phyloP scores from a whole-genome alignment of 2,113 vertebrate species.

The Nanorana parkeri region DNA sequence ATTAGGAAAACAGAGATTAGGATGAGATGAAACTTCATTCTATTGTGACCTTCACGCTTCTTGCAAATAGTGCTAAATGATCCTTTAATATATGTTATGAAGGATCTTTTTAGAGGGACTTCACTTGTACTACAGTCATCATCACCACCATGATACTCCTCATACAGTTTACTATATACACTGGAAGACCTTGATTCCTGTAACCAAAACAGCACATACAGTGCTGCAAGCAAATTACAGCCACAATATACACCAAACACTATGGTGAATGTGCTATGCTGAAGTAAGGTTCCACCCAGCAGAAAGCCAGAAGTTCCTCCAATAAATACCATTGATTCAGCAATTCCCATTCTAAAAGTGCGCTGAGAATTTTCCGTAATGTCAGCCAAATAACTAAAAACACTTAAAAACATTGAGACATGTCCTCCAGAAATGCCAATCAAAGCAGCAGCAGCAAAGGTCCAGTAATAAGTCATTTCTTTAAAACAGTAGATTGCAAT shows the following conservation, averaged over 20 bases:
- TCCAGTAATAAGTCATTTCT: slow-evolving; percentile 62
- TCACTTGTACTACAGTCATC: neutral
- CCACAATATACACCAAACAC: slow-evolving; percentile 24
- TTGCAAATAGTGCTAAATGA: slow-evolving; percentile 15
- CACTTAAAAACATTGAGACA: slow-evolving; percentile 66
- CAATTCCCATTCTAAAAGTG: slow-evolving; percentile 65
- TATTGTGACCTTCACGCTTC: slow-evolving; percentile 31
- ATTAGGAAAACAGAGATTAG: slow-evolving; percentile 65
- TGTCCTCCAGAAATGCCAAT: slow-evolving; percentile 64
- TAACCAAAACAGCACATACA: slow-evolving; percentile 19
- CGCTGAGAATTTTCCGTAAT: slow-evolving; percentile 58
- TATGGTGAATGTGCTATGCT: slow-evolving; percentile 52
- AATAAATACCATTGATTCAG: slow-evolving; percentile 68
- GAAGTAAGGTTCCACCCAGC: slow-evolving; percentile 62
- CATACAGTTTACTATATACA: neutral
- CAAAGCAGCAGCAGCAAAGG: slow-evolving; percentile 54
- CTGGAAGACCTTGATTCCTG: slow-evolving; percentile 6
- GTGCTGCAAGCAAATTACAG: slow-evolving; percentile 25
- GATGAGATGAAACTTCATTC: slow-evolving; percentile 9
- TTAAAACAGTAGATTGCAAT: slow-evolving; percentile 59
- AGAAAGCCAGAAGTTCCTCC: slow-evolving; percentile 67
- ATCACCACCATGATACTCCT: slow-evolving; percentile 4
- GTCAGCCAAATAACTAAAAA: slow-evolving; percentile 69
- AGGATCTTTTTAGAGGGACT: neutral
- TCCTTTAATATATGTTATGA: neutral